Percentiles rank a stretch among this genome's conserved stretches.
phyloP scores from a whole-genome alignment of 2,113 vertebrate species.

The Lamprotornis superbus region DNA sequence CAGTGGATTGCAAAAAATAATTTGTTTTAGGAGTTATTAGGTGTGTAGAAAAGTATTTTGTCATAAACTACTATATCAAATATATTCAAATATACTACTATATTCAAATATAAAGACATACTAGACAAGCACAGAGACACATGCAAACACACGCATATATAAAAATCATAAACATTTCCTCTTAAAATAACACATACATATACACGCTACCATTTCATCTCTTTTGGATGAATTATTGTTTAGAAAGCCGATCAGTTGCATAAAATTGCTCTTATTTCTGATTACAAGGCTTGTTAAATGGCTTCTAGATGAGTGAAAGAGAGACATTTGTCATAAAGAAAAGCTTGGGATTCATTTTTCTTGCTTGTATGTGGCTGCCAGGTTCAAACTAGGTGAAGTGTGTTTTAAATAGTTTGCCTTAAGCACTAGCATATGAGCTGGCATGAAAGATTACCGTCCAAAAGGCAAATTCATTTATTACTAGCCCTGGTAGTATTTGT shows the following conservation, averaged over 20 bases:
- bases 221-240: slow-evolving; percentile 6
- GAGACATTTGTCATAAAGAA: background rate
- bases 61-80: background rate
- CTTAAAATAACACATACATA: background rate
- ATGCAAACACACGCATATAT: background rate
- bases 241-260: background rate
- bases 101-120: background rate
- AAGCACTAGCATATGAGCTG: slow-evolving; percentile 47
- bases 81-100: too few relatives aligned
- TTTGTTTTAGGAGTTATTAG: background rate
- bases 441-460: slow-evolving; percentile 35
- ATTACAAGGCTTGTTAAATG: slow-evolving; percentile 4
- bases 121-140: background rate
- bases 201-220: background rate
- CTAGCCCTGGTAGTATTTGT: slow-evolving; percentile 56
- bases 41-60: background rate
- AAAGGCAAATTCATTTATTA: slow-evolving; percentile 38
- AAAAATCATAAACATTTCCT: background rate
- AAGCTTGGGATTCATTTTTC: background rate
- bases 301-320: background rate
- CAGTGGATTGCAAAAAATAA: background rate
- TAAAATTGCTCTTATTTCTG: background rate
- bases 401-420: slow-evolving; percentile 54
- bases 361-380: background rate
- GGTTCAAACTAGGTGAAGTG: slow-evolving; percentile 37